A percentile compares a stretch with the other conserved stretches of the same genome.
phyloP scores from a whole-genome alignment of 2,888 invertebrate species.

The Drosophila phalerata region DNA sequence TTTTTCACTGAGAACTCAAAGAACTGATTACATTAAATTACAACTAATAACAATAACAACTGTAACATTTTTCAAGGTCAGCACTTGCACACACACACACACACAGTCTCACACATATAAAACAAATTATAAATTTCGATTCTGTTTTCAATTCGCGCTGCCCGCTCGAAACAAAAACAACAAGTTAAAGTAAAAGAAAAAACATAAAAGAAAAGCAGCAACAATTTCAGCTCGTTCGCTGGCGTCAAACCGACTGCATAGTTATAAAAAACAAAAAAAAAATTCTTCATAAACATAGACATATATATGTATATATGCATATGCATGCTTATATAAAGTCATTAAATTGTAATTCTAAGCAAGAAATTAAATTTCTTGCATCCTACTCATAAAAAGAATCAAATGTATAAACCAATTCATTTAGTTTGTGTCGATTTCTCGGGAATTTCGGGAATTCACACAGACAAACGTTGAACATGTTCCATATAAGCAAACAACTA shows the following conservation, averaged over 20 bases:
- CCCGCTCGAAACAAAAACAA: conserved; percentile 24
- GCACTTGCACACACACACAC: conserved; percentile 27
- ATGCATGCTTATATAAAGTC: conserved; percentile 46
- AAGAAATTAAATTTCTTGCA: conserved; percentile 76
- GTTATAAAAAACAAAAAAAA: conserved; percentile 36
- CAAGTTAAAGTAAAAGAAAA: not conserved
- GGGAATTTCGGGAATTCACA: conserved; percentile 11
- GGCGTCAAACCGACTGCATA: conserved; percentile 57
- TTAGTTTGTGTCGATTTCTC: conserved; percentile 24
- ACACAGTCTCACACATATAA: conserved; percentile 2
- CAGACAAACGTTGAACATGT: conserved; percentile 40
- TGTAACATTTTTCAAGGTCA: conserved; percentile 44
- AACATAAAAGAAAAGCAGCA: conserved; percentile 12
- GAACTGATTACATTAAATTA: conserved; percentile 73
- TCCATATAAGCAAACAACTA: conserved; percentile 48
- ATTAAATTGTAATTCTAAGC: conserved; percentile 56
- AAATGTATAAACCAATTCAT: conserved; percentile 25
- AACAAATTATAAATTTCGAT: conserved; percentile 28
- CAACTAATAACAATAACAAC: conserved; percentile 26
- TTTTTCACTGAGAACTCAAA: conserved; percentile 72
- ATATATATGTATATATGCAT: conserved; percentile 18
- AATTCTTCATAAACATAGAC: conserved; percentile 32
- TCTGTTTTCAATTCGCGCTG: conserved; percentile 31
- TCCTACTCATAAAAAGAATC: conserved; percentile 45
- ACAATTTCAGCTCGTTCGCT: conserved; percentile 34